Base-by-base conservation (phyloP, 53 echinoderm and acorn worm species). In the Henricia sp. region DNA sequence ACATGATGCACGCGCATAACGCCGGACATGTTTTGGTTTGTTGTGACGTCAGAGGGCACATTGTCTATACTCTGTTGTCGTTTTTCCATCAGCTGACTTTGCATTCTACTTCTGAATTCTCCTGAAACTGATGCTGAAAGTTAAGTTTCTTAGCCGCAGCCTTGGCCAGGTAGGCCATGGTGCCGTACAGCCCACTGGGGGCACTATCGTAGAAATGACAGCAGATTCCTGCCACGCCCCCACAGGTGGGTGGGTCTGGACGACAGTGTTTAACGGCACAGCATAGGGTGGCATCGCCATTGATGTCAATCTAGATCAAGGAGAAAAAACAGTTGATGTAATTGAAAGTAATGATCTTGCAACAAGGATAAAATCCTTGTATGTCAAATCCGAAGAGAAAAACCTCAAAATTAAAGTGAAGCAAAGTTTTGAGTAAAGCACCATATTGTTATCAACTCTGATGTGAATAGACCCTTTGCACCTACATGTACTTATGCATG, bases 181-280 rank as follows among this genome's bases (percentile, higher is more conserved):
- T 99, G 37, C 99, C 99, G 42, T 95, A 99, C 30, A 89, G 90
- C 28, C 99, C 99, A 53, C 94, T 95, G 68, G 97, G 99, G 60
- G 99, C 99, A 67, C 94, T 99, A 83, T 99, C 99, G 73, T 95
- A 99, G 85, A 99, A 99, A 41, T 99, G 92, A 30, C 88, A 67
- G 67, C 99, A 99, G 57, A 99, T 88, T 12, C 91, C 89, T 4
- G 92, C 88, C n/a, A 85, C 90, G 29, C 92, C 95, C 12, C 88
- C 91, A 60, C 94, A 99, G 11, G 37, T 36, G 3, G 91, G 69
- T 3, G 68, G 72, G 33, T 36, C 56, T 0, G 82, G 88, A 29
- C 55, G 65, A 19, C 44, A 44, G 19, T 37, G 67, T 2, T 86
- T 67, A 30, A 72, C 76, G 16, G 94, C 95, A 83, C 99, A 99